Evolutionary conservation across 37 sponge, comb jelly and placozoan genomes (phyloP), one percentile per base, ranked within the genome.

Genomic region (Hormiphora californensis): DNA sequence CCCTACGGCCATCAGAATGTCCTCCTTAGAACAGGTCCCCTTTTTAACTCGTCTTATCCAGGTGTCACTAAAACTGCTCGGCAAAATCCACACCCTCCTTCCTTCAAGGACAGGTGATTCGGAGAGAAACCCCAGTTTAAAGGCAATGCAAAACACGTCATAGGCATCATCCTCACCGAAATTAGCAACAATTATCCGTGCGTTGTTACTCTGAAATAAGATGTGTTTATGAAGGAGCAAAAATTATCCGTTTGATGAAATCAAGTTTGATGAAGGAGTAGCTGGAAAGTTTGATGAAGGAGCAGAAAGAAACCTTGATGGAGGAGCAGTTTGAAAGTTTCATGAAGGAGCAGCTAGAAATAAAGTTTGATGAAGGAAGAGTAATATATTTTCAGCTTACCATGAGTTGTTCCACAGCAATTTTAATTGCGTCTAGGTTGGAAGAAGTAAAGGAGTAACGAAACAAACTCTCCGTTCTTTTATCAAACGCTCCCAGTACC

Each of bases 111-210:
- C 81, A 41, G 44, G 81, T 11, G 81, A 39, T 41, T 73, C 81
- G 17, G 81, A 39, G 0, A 40, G 1, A 33, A 73, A 73, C 0
- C 44, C 81, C 5, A 21, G 15, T 3, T 73, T 33, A 28, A 43
- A 41, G 28, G 81, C 81, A 4, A 11, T 36, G 25, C 81, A 73
- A 46, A 73, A 73, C 1, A 73, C 81, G 9, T 73, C 81, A 28
- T 73, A 73, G 23, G 81, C 81, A 17, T 73, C 81, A 28, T 73
- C 81, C 25, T 73, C 81, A 27, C 9, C 36, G 46, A 73, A 73
- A 19, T 73, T 73, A 15, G 81, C 81, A 46, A 73, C 43, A 4
- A 73, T 43, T 17, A 73, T 73, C 8, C 81, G 81, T 23, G 81
- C 81, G 46, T 73, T 41, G 38, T 36, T 11, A 43, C 43, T 73